These are phyloP conservation scores for Gallinago undulata DNA, from an alignment of 2,113 vertebrate species.

Conservation along the genomic window DNA sequence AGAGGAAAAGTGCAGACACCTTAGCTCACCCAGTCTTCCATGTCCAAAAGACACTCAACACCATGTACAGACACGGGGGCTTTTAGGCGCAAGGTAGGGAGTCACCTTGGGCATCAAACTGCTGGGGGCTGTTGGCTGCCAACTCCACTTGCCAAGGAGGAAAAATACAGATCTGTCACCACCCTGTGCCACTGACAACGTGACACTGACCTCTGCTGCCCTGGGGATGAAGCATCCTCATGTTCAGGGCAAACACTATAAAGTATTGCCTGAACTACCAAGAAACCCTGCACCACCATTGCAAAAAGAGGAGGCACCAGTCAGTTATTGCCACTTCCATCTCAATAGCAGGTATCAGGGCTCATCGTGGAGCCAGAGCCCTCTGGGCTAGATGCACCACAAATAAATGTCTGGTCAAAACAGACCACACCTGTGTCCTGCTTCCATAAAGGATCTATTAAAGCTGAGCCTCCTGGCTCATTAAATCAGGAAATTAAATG, in stretches of 20 bases:
- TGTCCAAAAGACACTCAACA: fast-evolving
- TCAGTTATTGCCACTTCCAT: not conserved
- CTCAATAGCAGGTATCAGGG: not conserved
- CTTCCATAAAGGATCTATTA: not conserved
- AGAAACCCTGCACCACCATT: not conserved
- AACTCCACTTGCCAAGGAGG: not conserved
- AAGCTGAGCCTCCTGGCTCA: not conserved
- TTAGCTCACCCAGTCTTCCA: not conserved
- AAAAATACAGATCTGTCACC: not conserved
- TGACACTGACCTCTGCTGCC: not conserved
- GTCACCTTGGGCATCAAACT: not conserved
- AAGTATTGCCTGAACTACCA: not conserved
- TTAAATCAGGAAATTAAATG: not conserved
- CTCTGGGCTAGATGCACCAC: not conserved
- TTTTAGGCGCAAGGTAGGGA: not conserved
- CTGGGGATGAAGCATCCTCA: not conserved
- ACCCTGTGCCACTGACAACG: fast-evolving
- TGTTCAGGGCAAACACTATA: not conserved
- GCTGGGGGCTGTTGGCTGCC: not conserved
- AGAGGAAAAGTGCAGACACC: fast-evolving
- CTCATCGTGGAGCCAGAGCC: not conserved
- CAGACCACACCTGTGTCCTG: not conserved
- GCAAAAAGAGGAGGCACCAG: not conserved
- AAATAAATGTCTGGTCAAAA: not conserved
- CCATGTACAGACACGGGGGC: fast-evolving